These are phyloP conservation scores for Celastrina argiolus DNA, from an alignment of 2,888 invertebrate species.

Conservation along the genomic window DNA sequence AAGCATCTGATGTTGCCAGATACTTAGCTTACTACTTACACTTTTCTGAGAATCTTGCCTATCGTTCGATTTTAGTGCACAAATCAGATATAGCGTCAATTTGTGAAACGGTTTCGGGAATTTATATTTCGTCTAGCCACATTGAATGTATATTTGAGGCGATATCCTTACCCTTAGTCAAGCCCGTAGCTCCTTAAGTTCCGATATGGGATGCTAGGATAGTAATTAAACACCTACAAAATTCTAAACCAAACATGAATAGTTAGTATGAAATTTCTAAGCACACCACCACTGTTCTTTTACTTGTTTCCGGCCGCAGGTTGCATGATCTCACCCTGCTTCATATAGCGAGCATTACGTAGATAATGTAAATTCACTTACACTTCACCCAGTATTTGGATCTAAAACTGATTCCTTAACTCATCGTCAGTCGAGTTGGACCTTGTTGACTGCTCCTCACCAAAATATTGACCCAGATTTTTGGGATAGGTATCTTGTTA, in stretches of 20 bases:
- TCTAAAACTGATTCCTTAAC: neutral
- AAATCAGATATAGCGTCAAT: too few species aligned
- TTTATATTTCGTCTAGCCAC: constrained; percentile 25
- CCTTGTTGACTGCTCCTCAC: neutral
- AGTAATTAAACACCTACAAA: constrained; percentile 24
- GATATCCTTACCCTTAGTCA: constrained; percentile 22
- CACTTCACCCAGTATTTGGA: neutral
- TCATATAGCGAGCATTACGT: neutral
- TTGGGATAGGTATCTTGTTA: neutral
- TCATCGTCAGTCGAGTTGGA: neutral
- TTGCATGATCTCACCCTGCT: constrained; percentile 7
- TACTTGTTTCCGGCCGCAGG: constrained; percentile 22
- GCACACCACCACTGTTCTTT: constrained; percentile 25
- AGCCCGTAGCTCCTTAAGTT: neutral
- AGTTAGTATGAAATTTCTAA: constrained; percentile 28
- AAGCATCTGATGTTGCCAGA: too few species aligned
- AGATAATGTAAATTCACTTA: neutral
- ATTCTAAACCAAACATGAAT: constrained; percentile 4
- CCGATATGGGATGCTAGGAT: constrained; percentile 32
- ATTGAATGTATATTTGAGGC: constrained; percentile 31
- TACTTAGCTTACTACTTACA: too few species aligned
- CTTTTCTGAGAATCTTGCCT: too few species aligned
- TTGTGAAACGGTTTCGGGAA: constrained; percentile 28
- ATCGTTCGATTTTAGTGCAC: too few species aligned
- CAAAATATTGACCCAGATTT: neutral